phyloP scores from a whole-genome alignment of 2,888 invertebrate genomes.

The Machimus atricapillus region DNA sequence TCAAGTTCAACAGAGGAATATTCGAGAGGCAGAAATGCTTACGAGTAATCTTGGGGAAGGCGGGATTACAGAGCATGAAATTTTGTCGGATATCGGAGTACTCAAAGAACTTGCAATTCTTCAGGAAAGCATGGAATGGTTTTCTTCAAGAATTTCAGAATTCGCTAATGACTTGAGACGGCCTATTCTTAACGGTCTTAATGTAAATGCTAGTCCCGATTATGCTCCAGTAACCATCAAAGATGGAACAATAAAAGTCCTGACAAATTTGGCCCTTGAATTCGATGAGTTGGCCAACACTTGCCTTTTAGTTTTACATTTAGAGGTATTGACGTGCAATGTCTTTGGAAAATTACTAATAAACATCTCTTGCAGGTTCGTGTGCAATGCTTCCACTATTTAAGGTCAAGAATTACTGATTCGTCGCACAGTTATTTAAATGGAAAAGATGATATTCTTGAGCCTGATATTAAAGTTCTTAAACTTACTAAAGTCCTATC shows the following conservation, averaged over 20 bases:
- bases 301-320: slow-evolving; percentile 87
- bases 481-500: slow-evolving; percentile 80
- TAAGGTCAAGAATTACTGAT: slow-evolving; percentile 65
- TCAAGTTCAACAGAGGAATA: slow-evolving; percentile 78
- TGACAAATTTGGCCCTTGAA: slow-evolving; percentile 75
- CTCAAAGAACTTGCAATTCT: slow-evolving; percentile 86
- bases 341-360: not conserved
- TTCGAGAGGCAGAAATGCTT: slow-evolving; percentile 90
- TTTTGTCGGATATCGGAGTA: slow-evolving; percentile 82
- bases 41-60: slow-evolving; percentile 91
- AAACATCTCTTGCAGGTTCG: slow-evolving; percentile 68
- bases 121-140: slow-evolving; percentile 93
- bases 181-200: slow-evolving; percentile 62
- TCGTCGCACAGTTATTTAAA: slow-evolving; percentile 56
- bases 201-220: slow-evolving; percentile 51
- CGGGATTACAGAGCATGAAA: slow-evolving; percentile 82
- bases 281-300: slow-evolving; percentile 91
- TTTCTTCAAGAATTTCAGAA: slow-evolving; percentile 71
- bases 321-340: slow-evolving; percentile 71
- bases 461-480: slow-evolving; percentile 77
- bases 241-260: slow-evolving; percentile 69
- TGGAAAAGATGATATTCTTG: slow-evolving; percentile 74
- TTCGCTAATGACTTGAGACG: slow-evolving; percentile 67
- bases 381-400: slow-evolving; percentile 95
- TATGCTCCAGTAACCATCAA: slow-evolving; percentile 62